Evolutionary conservation across 2,797 vertebrate species (phyloP).

Genomic region (Leptoclinus maculatus): DNA sequence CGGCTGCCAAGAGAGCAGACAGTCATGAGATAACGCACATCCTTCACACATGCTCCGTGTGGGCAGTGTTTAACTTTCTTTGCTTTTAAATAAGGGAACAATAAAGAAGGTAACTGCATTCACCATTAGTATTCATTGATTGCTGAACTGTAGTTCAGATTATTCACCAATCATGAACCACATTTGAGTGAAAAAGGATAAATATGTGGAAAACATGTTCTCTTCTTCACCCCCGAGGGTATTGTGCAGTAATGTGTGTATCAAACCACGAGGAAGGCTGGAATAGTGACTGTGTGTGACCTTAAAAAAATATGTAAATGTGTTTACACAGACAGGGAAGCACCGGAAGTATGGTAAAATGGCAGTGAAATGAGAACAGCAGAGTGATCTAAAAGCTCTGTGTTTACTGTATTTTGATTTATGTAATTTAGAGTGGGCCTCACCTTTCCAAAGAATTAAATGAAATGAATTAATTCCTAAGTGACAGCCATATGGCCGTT

Average conservation of each 20-base stretch:
- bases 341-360: constrained; percentile 19
- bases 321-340: constrained; percentile 15
- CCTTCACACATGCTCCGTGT: constrained; percentile 25
- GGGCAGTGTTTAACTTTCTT: constrained; percentile 14
- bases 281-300: constrained; percentile 26
- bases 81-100: background rate
- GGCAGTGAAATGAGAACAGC: constrained; percentile 35
- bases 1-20: constrained; percentile 58
- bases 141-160: constrained; percentile 12
- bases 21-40: constrained; percentile 58
- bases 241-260: constrained; percentile 16
- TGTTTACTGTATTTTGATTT: constrained; percentile 28
- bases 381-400: constrained; percentile 16
- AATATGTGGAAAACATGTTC: constrained; percentile 16
- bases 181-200: constrained; percentile 36
- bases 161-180: constrained; percentile 34
- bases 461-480: constrained; percentile 68
- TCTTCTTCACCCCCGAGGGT: constrained; percentile 18
- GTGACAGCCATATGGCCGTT: constrained; percentile 71
- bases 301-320: constrained; percentile 42
- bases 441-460: constrained; percentile 56
- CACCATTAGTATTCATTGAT: background rate
- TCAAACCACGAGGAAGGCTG: constrained; percentile 27
- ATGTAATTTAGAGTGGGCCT: constrained; percentile 32
- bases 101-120: background rate